Conservation (phyloP, 2,888 invertebrate genomes). For the Apamea anceps region DNA sequence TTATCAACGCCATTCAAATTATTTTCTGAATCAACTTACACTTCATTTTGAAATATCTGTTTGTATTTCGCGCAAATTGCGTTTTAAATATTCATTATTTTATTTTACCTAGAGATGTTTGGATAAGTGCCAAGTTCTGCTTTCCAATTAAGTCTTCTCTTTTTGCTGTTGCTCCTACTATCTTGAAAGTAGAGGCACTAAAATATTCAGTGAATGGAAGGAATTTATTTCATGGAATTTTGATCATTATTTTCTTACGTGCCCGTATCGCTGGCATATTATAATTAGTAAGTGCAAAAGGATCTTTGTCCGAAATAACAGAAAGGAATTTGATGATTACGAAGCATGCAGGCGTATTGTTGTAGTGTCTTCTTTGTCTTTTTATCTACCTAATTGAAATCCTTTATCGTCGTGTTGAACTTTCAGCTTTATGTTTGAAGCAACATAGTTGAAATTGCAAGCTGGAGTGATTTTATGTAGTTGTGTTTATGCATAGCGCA, state of each 20-base stretch:
- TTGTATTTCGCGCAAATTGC: conserved; percentile 31
- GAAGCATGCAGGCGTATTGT: conserved; percentile 75
- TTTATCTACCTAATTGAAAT: conserved; percentile 51
- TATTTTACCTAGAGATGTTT: conserved; percentile 36
- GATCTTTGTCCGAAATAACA: conserved; percentile 65
- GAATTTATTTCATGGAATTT: conserved; percentile 31
- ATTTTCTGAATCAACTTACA: conserved; percentile 4
- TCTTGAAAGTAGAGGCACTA: conserved; percentile 22
- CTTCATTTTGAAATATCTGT: conserved; percentile 24
- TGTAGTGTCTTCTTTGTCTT: conserved; percentile 59
- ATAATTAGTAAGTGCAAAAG: conserved; percentile 48
- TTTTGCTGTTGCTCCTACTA: conserved; percentile 35
- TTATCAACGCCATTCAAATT: not conserved
- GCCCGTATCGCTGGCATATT: conserved; percentile 57
- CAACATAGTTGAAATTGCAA: conserved; percentile 33
- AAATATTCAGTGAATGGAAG: conserved; percentile 33
- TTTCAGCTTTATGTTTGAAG: conserved; percentile 31
- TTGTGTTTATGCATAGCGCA: conserved; percentile 43
- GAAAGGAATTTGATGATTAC: conserved; percentile 70
- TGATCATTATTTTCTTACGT: conserved; percentile 11
- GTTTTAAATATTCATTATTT: conserved; percentile 53
- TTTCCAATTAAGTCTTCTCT: conserved; percentile 50
- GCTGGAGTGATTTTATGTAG: conserved; percentile 16
- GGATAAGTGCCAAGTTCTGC: conserved; percentile 55
- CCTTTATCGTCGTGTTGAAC: not conserved